A percentile compares a stretch with the other conserved stretches of the same genome.
These are phyloP conservation scores for Colaptes auratus DNA, from an alignment of 2,113 vertebrate species.

Conservation along the genomic window DNA sequence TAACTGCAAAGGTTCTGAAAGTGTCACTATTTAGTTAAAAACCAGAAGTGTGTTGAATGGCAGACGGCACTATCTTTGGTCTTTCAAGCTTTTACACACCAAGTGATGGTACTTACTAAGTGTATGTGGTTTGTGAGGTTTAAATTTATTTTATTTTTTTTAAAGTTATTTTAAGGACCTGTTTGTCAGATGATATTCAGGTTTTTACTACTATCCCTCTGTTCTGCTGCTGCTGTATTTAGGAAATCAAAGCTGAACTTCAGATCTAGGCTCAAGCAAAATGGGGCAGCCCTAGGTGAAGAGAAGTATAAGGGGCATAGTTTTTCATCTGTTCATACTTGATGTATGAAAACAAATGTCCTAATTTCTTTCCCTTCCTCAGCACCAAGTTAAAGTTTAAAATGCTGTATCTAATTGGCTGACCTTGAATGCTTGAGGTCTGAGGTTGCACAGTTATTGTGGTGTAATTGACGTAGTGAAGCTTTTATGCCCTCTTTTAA, in stretches of 20 bases:
- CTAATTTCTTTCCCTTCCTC: constrained; percentile 61
- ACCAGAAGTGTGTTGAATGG: not conserved
- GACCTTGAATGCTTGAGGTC: constrained; percentile 62
- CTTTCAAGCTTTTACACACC: not conserved
- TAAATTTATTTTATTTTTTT: not conserved
- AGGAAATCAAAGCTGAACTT: constrained; percentile 47
- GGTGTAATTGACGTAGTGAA: constrained; percentile 52
- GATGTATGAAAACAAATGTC: constrained; percentile 62
- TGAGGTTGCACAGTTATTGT: constrained; percentile 58
- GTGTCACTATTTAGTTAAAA: not conserved
- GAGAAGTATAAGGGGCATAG: constrained; percentile 25
- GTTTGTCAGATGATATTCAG: constrained; percentile 25
- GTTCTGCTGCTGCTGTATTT: constrained; percentile 28
- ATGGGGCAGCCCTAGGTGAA: constrained; percentile 35
- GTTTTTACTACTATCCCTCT: not conserved
- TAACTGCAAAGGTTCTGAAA: not conserved
- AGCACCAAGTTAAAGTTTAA: constrained; percentile 54
- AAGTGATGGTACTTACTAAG: not conserved
- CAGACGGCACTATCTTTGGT: not conserved
- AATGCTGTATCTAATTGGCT: constrained; percentile 61
- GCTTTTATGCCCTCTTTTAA: constrained; percentile 47
- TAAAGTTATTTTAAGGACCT: constrained; percentile 6
- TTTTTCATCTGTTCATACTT: not conserved
- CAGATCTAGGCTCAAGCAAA: constrained; percentile 35
- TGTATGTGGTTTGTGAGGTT: not conserved